A percentile compares a stretch with the other conserved stretches of the same genome.
These are phyloP conservation scores for Colinus virginianus DNA, from an alignment of 2,113 vertebrate genomes.

Conservation along the genomic window DNA sequence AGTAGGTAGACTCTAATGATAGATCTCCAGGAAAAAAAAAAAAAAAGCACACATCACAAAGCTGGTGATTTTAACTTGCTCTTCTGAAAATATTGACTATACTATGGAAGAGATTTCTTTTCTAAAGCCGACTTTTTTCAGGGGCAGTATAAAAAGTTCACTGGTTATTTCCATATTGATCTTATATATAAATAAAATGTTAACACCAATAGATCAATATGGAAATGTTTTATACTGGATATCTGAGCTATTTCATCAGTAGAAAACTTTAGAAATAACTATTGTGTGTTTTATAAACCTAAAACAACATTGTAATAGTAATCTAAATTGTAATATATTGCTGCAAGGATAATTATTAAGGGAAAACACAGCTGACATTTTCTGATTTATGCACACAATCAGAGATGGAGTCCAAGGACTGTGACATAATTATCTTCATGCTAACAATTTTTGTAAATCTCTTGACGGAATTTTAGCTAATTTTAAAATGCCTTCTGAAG, in stretches of 20 bases:
- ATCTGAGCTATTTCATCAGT: conserved; percentile 72
- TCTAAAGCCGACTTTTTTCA: neutral
- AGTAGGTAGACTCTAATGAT: neutral
- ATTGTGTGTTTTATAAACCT: conserved; percentile 76
- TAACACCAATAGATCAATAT: conserved; percentile 47
- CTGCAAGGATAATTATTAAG: conserved; percentile 82
- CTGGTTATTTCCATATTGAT: conserved; percentile 42
- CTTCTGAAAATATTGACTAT: neutral
- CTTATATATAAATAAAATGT: conserved; percentile 41
- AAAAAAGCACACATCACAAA: neutral
- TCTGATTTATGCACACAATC: conserved; percentile 87
- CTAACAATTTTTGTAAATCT: conserved; percentile 87
- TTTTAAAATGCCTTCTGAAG: conserved; percentile 87
- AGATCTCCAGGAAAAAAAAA: neutral
- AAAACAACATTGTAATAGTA: conserved; percentile 76
- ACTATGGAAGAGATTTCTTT: neutral
- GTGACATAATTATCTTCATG: conserved; percentile 87
- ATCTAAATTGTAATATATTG: conserved; percentile 79
- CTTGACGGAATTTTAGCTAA: conserved; percentile 88
- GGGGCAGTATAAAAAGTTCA: neutral
- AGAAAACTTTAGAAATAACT: conserved; percentile 76
- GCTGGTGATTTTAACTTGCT: neutral
- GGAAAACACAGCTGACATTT: conserved; percentile 86
- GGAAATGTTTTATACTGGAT: conserved; percentile 43
- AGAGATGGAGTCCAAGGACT: conserved; percentile 85